phyloP scores from a whole-genome alignment of 35 echinoderm and acorn worm genomes.

The Heliocidaris tuberculata region DNA sequence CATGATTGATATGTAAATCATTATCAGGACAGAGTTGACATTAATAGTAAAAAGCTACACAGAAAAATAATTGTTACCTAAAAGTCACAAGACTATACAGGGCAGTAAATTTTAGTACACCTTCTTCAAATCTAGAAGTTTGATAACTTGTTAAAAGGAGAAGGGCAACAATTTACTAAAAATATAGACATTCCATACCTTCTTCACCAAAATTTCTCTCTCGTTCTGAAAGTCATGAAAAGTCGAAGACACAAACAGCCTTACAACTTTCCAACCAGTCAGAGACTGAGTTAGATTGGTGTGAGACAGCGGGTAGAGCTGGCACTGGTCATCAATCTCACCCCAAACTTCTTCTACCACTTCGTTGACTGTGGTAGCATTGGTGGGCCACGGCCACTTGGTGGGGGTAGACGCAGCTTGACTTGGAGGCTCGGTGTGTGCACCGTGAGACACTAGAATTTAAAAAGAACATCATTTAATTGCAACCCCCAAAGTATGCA shows the following conservation, averaged over 20 bases:
- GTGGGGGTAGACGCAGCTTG: neutral
- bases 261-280: conserved; percentile 81
- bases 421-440: neutral
- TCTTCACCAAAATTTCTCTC: conserved; percentile 89
- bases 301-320: neutral
- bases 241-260: conserved; percentile 92
- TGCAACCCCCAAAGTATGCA: neutral
- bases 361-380: conserved; percentile 7
- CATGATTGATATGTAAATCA: no score
- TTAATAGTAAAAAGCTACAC: no score
- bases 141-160: no score
- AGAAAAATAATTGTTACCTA: no score
- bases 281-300: neutral
- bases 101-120: no score
- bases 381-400: conserved; percentile 3
- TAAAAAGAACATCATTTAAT: neutral
- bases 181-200: conserved; percentile 43
- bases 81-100: no score
- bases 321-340: conserved; percentile 56
- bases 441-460: neutral
- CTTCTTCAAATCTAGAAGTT: no score
- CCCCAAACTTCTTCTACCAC: conserved; percentile 40
- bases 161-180: no score
- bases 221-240: conserved; percentile 90
- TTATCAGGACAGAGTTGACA: no score